Base-by-base conservation (phyloP, 2,797 vertebrate genomes). In the Anableps anableps region DNA sequence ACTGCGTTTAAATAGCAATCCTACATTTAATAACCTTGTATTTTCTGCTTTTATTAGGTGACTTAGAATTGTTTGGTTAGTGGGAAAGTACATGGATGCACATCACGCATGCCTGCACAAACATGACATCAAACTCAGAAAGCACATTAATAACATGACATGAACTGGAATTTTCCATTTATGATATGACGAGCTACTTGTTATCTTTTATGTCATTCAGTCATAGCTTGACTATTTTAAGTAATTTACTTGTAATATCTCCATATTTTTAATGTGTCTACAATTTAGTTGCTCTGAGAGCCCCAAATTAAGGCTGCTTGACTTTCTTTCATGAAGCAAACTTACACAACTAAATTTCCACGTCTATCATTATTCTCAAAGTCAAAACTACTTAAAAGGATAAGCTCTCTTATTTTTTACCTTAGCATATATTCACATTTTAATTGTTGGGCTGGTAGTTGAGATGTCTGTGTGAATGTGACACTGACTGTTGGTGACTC, bases 301-400 rank as follows among this genome's bases (percentile, higher is more conserved):
- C 53, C 64, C 64, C 2, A 6, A 36, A 13, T 6, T 41, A 21
- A 36, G 9, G 64, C 34, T 41, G 9, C 34, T 8, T 26, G 64
- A 14, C 29, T 70, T 66, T 29, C 36, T 74, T 71, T 76, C 26
- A 66, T 29, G 48, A 41, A 76, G 74, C 73, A 74, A 4, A 64
- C 5, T 36, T 17, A 29, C 26, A 7, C 45, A 66, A 77, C 81
- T 47, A 74, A 68, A 85, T 74, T 78, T 84, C 29, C 34, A 82
- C 41, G 62, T 21, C 17, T 45, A 19, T 62, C 47, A 68, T 76
- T 76, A 29, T 90, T 93, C 91, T 93, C 80, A 90, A 93, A 93
- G 80, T 4, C 48, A 78, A 82, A 76, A 60, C 26, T 36, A 6
- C 23, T 16, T 5, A 45, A 23, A 43, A 26, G 26, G 53, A 55